Evolutionary conservation across 2,888 invertebrate species (phyloP).

Genomic region (Agonum fuliginosum): DNA sequence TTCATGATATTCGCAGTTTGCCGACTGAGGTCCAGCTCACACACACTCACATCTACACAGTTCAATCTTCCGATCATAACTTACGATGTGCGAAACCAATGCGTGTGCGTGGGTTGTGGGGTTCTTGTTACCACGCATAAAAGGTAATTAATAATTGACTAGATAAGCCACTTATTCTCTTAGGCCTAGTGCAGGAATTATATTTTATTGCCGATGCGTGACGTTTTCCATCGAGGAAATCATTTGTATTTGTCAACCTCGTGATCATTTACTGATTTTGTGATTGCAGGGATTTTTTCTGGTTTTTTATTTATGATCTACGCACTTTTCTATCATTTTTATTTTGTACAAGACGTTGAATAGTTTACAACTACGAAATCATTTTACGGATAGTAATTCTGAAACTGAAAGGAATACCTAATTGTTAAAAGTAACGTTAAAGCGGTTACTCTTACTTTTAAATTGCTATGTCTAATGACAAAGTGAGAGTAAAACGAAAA

Average conservation of each 20-base stretch:
- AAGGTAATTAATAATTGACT: constrained; percentile 36
- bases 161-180: constrained; percentile 20
- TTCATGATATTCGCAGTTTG: constrained; percentile 25
- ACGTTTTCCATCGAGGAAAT: constrained; percentile 25
- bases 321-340: not conserved
- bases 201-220: constrained; percentile 2
- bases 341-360: too few relatives aligned
- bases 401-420: too few relatives aligned
- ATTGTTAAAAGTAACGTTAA: too few relatives aligned
- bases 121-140: constrained; percentile 16
- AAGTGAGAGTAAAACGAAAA: too few relatives aligned
- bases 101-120: constrained; percentile 23
- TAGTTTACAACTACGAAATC: too few relatives aligned
- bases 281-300: not conserved
- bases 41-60: constrained; percentile 3
- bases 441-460: too few relatives aligned
- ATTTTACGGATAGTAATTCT: too few relatives aligned
- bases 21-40: constrained; percentile 6
- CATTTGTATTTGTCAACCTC: constrained; percentile 10
- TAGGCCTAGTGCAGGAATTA: constrained; percentile 5
- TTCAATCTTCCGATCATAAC: constrained; percentile 24
- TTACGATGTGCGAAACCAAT: constrained; percentile 30
- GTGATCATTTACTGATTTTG: too few relatives aligned
- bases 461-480: too few relatives aligned
- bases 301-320: too few relatives aligned